Evolutionary conservation across 2,113 vertebrate genomes (phyloP).

Genomic region (Noturus placidus): DNA sequence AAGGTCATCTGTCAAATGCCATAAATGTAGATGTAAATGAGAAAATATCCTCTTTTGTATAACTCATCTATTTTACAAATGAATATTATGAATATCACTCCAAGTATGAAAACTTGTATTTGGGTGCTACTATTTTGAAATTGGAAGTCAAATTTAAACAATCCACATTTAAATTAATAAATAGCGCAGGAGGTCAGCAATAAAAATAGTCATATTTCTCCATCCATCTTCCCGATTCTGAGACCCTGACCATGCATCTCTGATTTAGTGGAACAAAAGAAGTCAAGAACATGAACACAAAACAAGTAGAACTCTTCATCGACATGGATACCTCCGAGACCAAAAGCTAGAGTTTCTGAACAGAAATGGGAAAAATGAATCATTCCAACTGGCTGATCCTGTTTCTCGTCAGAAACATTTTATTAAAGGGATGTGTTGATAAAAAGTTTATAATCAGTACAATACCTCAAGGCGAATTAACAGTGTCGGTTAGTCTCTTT

Average conservation of each 20-base stretch:
- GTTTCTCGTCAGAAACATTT: not conserved
- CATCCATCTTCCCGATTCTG: not conserved
- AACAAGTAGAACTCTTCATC: not conserved
- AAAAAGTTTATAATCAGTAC: too few species aligned
- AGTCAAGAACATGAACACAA: not conserved
- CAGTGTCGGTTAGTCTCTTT: not conserved
- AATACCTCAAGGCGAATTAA: not conserved
- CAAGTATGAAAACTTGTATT: not conserved
- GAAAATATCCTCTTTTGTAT: too few species aligned
- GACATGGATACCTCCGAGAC: too few species aligned
- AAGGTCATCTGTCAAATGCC: too few species aligned
- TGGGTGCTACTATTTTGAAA: not conserved
- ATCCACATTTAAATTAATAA: not conserved
- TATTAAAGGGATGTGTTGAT: not conserved
- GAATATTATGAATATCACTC: too few species aligned
- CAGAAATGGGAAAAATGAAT: not conserved
- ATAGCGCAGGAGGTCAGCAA: not conserved
- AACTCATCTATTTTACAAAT: too few species aligned
- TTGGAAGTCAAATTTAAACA: not conserved
- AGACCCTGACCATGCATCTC: too few species aligned
- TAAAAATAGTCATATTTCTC: not conserved
- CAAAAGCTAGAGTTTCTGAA: not conserved
- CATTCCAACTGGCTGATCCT: not conserved
- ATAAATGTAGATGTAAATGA: too few species aligned
- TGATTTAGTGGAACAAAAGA: too few species aligned